Evolutionary conservation across 2,113 vertebrate genomes (phyloP), one percentile per base, ranked within the genome.

Genomic region (Lepisosteus oculatus): DNA sequence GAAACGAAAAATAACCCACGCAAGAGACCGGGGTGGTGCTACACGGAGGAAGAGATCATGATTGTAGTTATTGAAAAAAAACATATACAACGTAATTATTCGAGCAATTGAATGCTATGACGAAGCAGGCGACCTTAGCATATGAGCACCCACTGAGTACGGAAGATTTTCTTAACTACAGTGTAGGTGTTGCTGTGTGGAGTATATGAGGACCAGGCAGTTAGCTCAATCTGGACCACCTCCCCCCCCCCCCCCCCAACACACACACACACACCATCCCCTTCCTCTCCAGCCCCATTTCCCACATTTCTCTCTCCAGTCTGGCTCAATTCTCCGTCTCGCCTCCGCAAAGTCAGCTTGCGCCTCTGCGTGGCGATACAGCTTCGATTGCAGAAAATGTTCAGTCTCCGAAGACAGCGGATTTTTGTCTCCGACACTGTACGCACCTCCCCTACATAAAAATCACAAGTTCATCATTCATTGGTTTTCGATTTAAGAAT

Each of bases 151-250:
- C 45, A 73, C 62, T 45, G 56, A 65, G 51, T 65, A 47, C 65
- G 44, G 51, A 67, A 70, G 65, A 76, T 83, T 73, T 80, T 67
- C 72, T 78, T 72, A 75, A 83, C 75, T 85, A 83, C 87, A 80
- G 85, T 80, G 82, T 83, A 72, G 83, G 81, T 79, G 79, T 64
- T 75, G 67, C 77, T 62, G 87, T 79, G 87, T 79, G 85, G 85
- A 83, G 80, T 79, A 80, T 81, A 86, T 81, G 84, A 77, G 84
- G 87, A 85, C 41, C 78, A 72, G 70, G 17, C 78, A 85, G 81
- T 85, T 84, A 47, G 55, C 62, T 65, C 62, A 65, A 55, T 87
- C 85, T 88, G 87, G 86, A 89, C 89, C 73, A 87, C 76, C 84
- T 74, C 44, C 81, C 43, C 55, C 63, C 61, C 54, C 82, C 73